A percentile compares a stretch with the other conserved stretches of the same genome.
Evolutionary conservation across 2,797 vertebrate genomes (phyloP).

Genomic region (Tolypeutes matacus): DNA sequence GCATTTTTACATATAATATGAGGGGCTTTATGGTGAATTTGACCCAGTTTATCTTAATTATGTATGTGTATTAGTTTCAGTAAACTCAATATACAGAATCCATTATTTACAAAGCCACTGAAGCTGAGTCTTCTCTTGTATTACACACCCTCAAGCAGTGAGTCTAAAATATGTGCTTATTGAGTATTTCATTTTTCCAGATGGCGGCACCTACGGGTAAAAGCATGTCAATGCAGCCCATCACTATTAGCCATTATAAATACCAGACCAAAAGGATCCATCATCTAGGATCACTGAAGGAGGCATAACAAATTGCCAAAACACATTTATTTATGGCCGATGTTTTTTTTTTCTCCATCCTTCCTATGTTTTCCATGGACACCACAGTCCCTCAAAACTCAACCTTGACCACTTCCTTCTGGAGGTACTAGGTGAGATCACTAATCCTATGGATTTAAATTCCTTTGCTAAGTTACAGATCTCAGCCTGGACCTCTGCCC

Average conservation of each 20-base stretch:
- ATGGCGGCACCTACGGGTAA: not conserved
- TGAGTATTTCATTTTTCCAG: not conserved
- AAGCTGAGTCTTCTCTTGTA: not conserved
- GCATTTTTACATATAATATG: not conserved
- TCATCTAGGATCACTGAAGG: not conserved
- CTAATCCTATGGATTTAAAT: not conserved
- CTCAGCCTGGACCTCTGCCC: too few species aligned
- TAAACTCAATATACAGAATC: not conserved
- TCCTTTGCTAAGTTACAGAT: too few species aligned
- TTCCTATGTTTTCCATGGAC: accelerated
- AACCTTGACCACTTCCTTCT: too few species aligned
- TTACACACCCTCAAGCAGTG: not conserved
- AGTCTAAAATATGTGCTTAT: not conserved
- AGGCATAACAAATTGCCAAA: accelerated
- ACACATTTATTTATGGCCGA: too few species aligned
- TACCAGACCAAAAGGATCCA: accelerated
- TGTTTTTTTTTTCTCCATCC: not conserved
- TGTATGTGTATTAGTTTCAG: not conserved
- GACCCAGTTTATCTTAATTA: not conserved
- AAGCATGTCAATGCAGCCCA: accelerated
- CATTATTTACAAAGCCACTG: not conserved
- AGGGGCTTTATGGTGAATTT: not conserved
- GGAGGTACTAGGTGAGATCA: not conserved
- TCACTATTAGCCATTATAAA: not conserved
- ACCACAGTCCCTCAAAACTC: accelerated